phyloP scores from a whole-genome alignment of 2,113 vertebrate genomes.

The Muntiacus reevesi region DNA sequence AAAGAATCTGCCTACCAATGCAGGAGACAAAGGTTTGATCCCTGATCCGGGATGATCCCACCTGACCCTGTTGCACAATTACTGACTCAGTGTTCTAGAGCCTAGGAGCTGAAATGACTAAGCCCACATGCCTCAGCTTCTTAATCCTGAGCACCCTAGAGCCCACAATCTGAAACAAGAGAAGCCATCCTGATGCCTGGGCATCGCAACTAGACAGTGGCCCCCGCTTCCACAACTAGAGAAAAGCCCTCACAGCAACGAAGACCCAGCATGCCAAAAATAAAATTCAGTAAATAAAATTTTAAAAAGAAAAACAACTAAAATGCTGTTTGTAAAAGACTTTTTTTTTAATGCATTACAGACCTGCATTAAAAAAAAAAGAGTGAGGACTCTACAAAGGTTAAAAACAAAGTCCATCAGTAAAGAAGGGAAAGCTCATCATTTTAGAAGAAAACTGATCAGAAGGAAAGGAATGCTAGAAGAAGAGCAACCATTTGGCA shows the following conservation, averaged over 20 bases:
- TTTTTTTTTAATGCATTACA: not conserved
- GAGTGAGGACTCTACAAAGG: not conserved
- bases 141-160: not conserved
- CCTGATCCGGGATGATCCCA: not conserved
- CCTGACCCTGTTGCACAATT: not conserved
- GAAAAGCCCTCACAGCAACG: not conserved
- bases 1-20: not conserved
- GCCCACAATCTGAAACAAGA: accelerated
- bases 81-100: not conserved
- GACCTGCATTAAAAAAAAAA: not conserved
- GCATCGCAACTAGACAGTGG: not conserved
- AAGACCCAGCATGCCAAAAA: not conserved
- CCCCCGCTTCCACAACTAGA: not conserved
- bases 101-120: not conserved
- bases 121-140: not conserved
- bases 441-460: not conserved
- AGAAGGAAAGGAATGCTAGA: not conserved
- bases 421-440: not conserved
- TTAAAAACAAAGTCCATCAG: not conserved
- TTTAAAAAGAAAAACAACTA: not conserved
- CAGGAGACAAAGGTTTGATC: not conserved
- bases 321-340: not conserved
- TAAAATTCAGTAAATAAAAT: not conserved
- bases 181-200: not conserved
- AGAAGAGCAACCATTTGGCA: not conserved